Percentiles rank a stretch among this genome's conserved stretches.
Conservation (phyloP, 2,113 vertebrate species). For the Felis catus region F.catus_Fca126_mat1.0 CM031412.1:237084501-237085000, state of each 20-base stretch:
- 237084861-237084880: fast-evolving
- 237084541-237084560: fast-evolving
- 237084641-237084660: neutral
- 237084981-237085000: neutral
- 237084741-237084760: neutral
- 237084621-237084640: fast-evolving
- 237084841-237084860: neutral
- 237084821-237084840: neutral
- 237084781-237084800: neutral
- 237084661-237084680: neutral
- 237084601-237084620: fast-evolving
- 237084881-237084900: fast-evolving
- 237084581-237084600: fast-evolving
- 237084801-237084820: fast-evolving
- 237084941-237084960: no score
- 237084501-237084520: neutral
- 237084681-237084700: neutral
- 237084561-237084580: fast-evolving
- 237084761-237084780: neutral
- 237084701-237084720: neutral
- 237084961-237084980: neutral
- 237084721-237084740: neutral
- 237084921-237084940: fast-evolving
- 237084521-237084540: neutral
- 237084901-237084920: fast-evolving